Evolutionary conservation across 2,113 vertebrate species (phyloP), one percentile per base, ranked within the genome.

Genomic region (Dicerorhinus sumatrensis): DNA sequence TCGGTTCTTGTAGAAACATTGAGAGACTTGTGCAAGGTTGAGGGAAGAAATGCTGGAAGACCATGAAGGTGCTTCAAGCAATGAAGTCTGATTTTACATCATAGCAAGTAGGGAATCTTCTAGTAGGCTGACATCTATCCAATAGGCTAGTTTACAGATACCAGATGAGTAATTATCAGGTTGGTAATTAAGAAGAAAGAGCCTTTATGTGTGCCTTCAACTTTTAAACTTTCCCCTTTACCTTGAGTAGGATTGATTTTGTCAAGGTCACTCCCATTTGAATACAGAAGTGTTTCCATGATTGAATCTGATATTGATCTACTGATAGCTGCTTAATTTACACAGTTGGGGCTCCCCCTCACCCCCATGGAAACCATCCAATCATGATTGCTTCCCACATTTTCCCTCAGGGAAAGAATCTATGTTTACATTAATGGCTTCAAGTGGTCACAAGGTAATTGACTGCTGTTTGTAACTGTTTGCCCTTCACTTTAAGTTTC

Each of bases 231-330:
- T 89, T 89, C 10, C 23, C 77, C 13, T 91, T 97, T 25, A 92
- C 54, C 82, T 96, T 87, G 84, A 83, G n/a, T 80, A 60, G 77
- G 21, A 13, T 65, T 93, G 23, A 63, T 93, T 97, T 92, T 89
- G 31, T 94, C 36, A 75, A 73, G 39, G 85, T 91, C 62, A 60
- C 25, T 92, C 7, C n/a, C n/a, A 75, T 62, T 85, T 88, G 85
- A 93, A 87, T 83, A 39, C 42, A 96, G 60, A 91, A 89, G 31
- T 92, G 58, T 97, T 97, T 94, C 77, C n/a, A 12, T 63, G 81
- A 95, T 89, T 94, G 84, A 81, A 65, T 81, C 62, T 93, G 91
- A 94, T 77, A 33, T 65, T 91, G 65, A 98, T 95, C 93, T 96
- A 89, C 96, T 88, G 73, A 60, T 87, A 79, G 33, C 58, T 94